These are phyloP conservation scores for Myotis yumanensis DNA, from an alignment of 2,113 vertebrate genomes.

Conservation along the genomic window DNA sequence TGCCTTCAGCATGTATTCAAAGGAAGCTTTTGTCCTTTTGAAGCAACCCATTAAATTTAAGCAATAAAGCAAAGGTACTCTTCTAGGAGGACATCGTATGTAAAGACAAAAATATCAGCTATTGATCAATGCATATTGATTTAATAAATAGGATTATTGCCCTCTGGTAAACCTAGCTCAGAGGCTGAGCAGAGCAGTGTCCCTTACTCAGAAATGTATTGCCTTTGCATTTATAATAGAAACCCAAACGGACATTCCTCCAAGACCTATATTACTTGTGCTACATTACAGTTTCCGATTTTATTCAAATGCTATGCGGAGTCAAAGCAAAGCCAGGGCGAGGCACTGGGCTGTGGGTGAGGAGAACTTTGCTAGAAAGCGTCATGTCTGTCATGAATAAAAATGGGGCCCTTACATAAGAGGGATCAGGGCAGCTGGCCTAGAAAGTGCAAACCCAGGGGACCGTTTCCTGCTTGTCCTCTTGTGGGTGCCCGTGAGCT, in stretches of 20 bases:
- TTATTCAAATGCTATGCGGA: neutral
- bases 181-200: neutral
- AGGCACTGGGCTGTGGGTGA: rapidly evolving
- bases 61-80: conserved; percentile 66
- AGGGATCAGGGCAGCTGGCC: neutral
- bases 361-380: neutral
- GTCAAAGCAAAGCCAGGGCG: neutral
- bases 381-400: neutral
- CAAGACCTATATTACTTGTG: neutral
- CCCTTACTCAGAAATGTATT: neutral
- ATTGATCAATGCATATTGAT: conserved; percentile 82
- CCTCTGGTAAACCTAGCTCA: conserved; percentile 61
- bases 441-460: neutral
- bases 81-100: conserved; percentile 68
- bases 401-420: neutral
- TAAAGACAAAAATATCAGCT: conserved; percentile 80
- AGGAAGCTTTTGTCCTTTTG: conserved; percentile 29
- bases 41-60: conserved; percentile 65
- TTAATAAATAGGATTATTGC: conserved; percentile 80
- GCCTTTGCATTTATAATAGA: conserved; percentile 40
- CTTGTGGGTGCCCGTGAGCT: rapidly evolving
- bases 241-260: neutral
- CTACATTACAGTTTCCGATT: neutral
- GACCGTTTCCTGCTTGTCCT: no score
- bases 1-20: conserved; percentile 60